Percentiles rank a stretch among this genome's conserved stretches.
phyloP scores from a whole-genome alignment of 2,888 invertebrate species.

The Pachliopta kotzebuea region DNA sequence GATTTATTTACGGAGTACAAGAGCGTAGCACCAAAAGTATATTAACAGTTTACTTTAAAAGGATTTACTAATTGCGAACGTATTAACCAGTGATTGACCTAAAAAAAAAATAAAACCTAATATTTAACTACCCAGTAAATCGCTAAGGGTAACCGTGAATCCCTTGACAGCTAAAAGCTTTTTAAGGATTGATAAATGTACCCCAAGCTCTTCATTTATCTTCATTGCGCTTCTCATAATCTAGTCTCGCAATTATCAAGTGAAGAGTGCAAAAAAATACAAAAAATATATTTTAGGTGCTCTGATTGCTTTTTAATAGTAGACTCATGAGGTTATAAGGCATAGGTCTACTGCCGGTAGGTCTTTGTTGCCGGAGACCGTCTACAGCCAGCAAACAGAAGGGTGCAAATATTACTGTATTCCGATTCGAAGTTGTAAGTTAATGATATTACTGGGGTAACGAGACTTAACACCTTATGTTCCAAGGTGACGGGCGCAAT shows the following conservation, averaged over 20 bases:
- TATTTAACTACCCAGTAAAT: slow-evolving; percentile 3
- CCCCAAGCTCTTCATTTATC: slow-evolving; percentile 15
- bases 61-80: not conserved
- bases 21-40: not conserved
- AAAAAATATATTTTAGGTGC: not conserved
- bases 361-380: too few relatives aligned
- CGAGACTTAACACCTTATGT: too few relatives aligned
- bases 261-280: not conserved
- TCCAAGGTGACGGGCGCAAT: too few relatives aligned
- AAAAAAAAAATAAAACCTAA: not conserved
- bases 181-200: slow-evolving; percentile 21
- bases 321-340: too few relatives aligned
- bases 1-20: not conserved
- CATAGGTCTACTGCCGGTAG: too few relatives aligned
- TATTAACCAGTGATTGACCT: not conserved
- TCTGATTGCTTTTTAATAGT: too few relatives aligned
- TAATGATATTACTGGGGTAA: too few relatives aligned
- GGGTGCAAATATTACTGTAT: too few relatives aligned
- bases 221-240: slow-evolving; percentile 16
- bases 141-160: slow-evolving; percentile 9
- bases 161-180: slow-evolving; percentile 19
- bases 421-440: too few relatives aligned
- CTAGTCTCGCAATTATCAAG: slow-evolving; percentile 1
- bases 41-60: not conserved
- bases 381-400: too few relatives aligned